Evolutionary conservation across 1,140 invertebrate species (phyloP).

Genomic region (Heliconius nattereri): DNA sequence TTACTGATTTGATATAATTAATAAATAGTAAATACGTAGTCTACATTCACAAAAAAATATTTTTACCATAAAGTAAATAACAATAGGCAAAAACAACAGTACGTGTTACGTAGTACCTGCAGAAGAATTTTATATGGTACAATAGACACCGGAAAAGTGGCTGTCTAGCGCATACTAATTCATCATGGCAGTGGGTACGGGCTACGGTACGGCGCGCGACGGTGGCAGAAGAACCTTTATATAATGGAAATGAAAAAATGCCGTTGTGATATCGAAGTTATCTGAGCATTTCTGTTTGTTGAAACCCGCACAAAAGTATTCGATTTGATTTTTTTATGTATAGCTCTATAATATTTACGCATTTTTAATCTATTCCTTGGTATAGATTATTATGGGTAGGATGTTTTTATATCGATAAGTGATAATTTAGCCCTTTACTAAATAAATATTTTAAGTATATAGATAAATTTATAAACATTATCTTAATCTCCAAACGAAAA

Average conservation of each 20-base stretch:
- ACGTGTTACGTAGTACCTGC: background rate
- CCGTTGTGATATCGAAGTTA: background rate
- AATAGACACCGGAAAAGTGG: conserved; percentile 14
- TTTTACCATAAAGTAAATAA: background rate
- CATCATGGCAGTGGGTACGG: background rate
- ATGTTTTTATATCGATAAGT: background rate
- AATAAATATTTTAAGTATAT: too few relatives aligned
- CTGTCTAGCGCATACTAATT: conserved; percentile 8
- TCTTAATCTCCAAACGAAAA: too few relatives aligned
- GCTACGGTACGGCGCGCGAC: background rate
- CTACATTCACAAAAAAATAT: background rate
- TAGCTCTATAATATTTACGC: background rate
- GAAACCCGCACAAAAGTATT: too few relatives aligned
- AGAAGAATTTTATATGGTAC: conserved; percentile 13
- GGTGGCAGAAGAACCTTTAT: background rate
- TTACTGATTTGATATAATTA: background rate
- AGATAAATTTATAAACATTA: too few relatives aligned
- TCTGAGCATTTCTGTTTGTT: background rate
- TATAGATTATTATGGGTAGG: background rate
- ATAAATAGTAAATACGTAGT: too few relatives aligned
- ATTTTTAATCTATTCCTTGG: background rate
- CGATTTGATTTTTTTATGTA: background rate
- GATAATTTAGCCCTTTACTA: too few relatives aligned
- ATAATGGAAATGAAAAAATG: background rate
- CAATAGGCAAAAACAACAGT: background rate